Percentiles rank a stretch among this genome's conserved stretches.
These are phyloP conservation scores for Drosophila pseudotakahashii DNA, from an alignment of 2,888 invertebrate species.

Conservation along the genomic window DNA sequence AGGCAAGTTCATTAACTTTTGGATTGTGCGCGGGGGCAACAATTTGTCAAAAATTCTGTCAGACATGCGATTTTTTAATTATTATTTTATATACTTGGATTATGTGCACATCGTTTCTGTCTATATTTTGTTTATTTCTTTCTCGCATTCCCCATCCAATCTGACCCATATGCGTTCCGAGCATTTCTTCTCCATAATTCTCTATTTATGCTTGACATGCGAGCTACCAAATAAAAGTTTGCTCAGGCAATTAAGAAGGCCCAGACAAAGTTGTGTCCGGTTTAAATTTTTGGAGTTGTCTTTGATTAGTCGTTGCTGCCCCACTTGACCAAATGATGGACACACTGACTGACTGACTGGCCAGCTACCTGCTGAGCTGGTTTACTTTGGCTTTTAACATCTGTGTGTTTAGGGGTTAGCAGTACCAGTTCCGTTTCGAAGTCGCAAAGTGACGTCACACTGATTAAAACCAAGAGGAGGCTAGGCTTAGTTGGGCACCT, in stretches of 20 bases:
- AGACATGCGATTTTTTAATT: slow-evolving; percentile 75
- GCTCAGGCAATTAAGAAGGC: slow-evolving; percentile 44
- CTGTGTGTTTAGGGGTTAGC: slow-evolving; percentile 33
- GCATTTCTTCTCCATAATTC: slow-evolving; percentile 24
- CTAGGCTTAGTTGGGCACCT: slow-evolving; percentile 7
- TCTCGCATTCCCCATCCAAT: not conserved
- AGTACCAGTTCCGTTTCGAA: slow-evolving; percentile 66
- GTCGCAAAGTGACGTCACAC: slow-evolving; percentile 60
- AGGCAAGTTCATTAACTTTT: slow-evolving; percentile 76
- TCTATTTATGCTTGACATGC: slow-evolving; percentile 48
- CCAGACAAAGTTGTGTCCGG: slow-evolving; percentile 56
- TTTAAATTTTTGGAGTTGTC: slow-evolving; percentile 49
- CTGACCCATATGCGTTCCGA: slow-evolving; percentile 6
- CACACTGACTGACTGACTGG: slow-evolving; percentile 24
- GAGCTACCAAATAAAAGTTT: slow-evolving; percentile 41
- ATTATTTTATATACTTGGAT: slow-evolving; percentile 54
- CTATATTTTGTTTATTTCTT: slow-evolving; percentile 29
- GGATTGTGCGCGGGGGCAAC: slow-evolving; percentile 57
- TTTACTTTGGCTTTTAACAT: slow-evolving; percentile 59
- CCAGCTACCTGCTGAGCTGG: slow-evolving; percentile 74
- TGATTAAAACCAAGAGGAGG: slow-evolving; percentile 19
- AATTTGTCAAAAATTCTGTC: slow-evolving; percentile 73
- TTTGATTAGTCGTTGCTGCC: slow-evolving; percentile 56
- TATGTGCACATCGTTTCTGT: slow-evolving; percentile 24
- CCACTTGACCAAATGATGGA: slow-evolving; percentile 43